A percentile compares a stretch with the other conserved stretches of the same genome.
Evolutionary conservation across 2,113 vertebrate species (phyloP).

Genomic region (Suricata suricatta): DNA sequence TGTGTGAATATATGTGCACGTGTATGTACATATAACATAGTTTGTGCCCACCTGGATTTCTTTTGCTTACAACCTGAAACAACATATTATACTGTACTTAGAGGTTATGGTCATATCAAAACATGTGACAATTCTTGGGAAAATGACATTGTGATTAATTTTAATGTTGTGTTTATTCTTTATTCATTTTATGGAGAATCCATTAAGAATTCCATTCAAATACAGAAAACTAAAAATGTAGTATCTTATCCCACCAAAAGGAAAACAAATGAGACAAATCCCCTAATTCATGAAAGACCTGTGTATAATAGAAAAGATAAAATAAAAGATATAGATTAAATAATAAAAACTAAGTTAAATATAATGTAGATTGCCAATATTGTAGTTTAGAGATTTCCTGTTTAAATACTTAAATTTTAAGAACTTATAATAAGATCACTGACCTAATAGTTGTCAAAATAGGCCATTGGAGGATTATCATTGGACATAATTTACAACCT

Average conservation of each 20-base stretch:
- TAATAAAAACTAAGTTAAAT: neutral
- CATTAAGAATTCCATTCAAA: neutral
- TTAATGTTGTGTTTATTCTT: neutral
- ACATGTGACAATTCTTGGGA: neutral
- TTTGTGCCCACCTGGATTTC: neutral
- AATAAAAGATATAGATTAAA: neutral
- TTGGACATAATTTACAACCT: neutral
- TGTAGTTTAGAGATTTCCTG: neutral
- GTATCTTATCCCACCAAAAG: neutral
- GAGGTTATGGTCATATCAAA: neutral
- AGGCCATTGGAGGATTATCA: neutral
- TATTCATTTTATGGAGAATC: neutral
- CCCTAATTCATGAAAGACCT: neutral
- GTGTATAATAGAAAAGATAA: neutral
- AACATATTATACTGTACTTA: neutral
- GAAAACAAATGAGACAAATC: neutral
- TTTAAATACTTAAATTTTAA: conserved; percentile 4
- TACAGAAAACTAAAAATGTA: neutral
- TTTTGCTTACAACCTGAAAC: neutral
- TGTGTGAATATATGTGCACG: rapidly evolving
- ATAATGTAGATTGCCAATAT: neutral
- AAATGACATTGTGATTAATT: neutral
- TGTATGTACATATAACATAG: too few relatives aligned
- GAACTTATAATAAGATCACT: neutral
- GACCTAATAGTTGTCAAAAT: neutral